Percentiles rank a stretch among this genome's conserved stretches.
Conservation (phyloP, 2,797 vertebrate species). For the Dallia pectoralis region DNA sequence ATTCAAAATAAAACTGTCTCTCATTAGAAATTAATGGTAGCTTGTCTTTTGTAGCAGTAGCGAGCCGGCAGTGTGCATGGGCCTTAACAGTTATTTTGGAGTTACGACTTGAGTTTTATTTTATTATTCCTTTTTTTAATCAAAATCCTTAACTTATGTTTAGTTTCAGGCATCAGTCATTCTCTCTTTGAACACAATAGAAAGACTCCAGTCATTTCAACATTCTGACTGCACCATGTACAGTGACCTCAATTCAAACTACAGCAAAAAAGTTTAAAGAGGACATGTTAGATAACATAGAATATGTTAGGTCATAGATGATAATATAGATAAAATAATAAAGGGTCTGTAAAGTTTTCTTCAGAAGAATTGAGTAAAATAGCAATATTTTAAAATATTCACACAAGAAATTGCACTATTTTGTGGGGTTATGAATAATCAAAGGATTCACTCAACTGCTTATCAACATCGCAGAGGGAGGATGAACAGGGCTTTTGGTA, state of each 20-base stretch:
- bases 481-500: conserved; percentile 36
- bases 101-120: too few relatives aligned
- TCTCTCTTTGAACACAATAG: neutral
- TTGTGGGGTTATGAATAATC: conserved; percentile 60
- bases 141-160: too few relatives aligned
- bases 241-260: neutral
- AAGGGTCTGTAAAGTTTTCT: neutral
- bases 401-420: conserved; percentile 41
- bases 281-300: neutral
- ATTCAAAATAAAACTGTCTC: too few relatives aligned
- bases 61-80: too few relatives aligned
- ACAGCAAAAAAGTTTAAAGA: neutral
- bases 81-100: too few relatives aligned
- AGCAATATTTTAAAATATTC: conserved; percentile 10
- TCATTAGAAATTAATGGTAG: too few relatives aligned
- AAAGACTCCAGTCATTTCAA: neutral
- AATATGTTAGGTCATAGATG: neutral
- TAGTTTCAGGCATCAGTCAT: neutral
- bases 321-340: too few relatives aligned
- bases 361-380: neutral
- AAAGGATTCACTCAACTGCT: conserved; percentile 65
- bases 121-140: too few relatives aligned
- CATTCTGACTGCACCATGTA: neutral
- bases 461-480: conserved; percentile 62
- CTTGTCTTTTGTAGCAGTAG: too few relatives aligned